Percentiles rank a stretch among this genome's conserved stretches.
Conservation (phyloP, 2,113 vertebrate species). For the Tragelaphus scriptus region DNA sequence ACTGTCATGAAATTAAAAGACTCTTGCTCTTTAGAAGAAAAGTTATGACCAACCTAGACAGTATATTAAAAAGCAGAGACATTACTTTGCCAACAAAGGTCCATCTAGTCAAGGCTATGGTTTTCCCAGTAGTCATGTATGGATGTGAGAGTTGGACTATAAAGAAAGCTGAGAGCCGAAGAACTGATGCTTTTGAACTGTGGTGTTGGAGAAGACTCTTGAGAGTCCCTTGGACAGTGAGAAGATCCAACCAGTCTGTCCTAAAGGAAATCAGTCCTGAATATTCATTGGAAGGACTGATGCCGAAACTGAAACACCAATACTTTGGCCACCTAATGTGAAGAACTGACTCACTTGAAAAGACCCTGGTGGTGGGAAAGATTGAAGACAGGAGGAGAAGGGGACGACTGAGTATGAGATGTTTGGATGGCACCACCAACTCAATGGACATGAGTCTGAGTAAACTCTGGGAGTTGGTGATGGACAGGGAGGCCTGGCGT, state of each 20-base stretch:
- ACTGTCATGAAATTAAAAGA: not conserved
- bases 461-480: not conserved
- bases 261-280: not conserved
- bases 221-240: not conserved
- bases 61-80: not conserved
- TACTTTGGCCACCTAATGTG: not conserved
- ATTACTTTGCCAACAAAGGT: not conserved
- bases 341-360: not conserved
- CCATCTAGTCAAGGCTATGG: not conserved
- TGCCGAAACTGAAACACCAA: not conserved
- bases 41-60: not conserved
- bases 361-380: not conserved
- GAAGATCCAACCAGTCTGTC: not conserved
- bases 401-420: not conserved
- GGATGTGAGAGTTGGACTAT: not conserved
- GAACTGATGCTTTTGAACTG: not conserved
- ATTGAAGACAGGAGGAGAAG: not conserved
- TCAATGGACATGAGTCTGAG: not conserved
- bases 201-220: not conserved
- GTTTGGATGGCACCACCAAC: not conserved
- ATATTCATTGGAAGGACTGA: not conserved
- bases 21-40: not conserved
- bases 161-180: fast-evolving
- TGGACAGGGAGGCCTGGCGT: not conserved
- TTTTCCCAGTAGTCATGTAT: not conserved